Conservation (phyloP, 2,113 vertebrate species). For the Sebastes fasciatus region DNA sequence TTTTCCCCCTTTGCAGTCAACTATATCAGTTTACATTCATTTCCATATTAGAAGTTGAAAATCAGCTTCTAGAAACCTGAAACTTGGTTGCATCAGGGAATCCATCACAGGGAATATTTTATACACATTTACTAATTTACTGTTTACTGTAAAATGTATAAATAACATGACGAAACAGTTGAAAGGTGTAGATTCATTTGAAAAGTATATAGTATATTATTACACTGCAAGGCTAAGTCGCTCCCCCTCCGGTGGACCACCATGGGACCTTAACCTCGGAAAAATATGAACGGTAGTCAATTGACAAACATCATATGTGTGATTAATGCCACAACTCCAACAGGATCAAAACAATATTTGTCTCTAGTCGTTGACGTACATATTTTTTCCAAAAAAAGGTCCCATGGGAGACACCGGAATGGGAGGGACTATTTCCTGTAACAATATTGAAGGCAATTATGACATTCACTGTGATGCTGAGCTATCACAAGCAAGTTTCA, state of each 20-base stretch:
- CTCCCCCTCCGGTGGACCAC: no score
- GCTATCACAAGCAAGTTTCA: background rate
- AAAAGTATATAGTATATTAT: background rate
- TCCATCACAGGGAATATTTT: background rate
- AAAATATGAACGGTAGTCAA: no score
- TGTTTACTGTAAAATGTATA: background rate
- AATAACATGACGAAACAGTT: background rate
- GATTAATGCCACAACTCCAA: no score
- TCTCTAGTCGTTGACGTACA: no score
- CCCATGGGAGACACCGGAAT: no score
- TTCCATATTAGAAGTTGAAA: background rate
- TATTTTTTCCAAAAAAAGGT: no score
- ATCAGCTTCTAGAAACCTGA: background rate
- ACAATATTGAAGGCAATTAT: background rate
- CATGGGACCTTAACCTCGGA: no score
- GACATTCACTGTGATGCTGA: background rate
- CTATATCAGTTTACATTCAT: background rate
- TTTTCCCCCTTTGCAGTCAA: background rate
- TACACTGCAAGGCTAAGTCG: background rate
- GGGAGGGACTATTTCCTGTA: background rate
- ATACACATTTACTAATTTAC: background rate
- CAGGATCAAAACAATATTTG: no score
- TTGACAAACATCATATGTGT: no score
- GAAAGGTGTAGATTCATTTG: background rate
- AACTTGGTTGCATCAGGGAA: background rate